Evolutionary conservation across 1,140 invertebrate species (phyloP).

Genomic region (Drosophila carrolli): DNA sequence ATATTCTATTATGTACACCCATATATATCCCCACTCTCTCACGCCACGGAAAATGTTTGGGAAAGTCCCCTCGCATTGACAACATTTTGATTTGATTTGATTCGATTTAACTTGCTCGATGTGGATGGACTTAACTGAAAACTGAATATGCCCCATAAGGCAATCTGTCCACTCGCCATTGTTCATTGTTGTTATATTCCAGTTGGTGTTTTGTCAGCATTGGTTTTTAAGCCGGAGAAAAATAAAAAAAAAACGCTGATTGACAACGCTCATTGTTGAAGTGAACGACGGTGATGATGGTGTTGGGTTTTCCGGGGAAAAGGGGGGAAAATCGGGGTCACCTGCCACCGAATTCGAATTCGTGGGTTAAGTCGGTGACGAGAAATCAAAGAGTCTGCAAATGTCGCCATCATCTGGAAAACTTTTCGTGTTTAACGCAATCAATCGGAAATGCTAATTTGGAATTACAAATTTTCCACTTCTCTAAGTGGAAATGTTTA

Average conservation of each 20-base stretch:
- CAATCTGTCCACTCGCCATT: constrained; percentile 58
- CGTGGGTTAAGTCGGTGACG: constrained; percentile 27
- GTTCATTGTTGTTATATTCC: constrained; percentile 35
- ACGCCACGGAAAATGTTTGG: constrained; percentile 9
- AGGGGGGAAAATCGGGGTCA: constrained; percentile 1
- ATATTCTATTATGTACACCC: constrained; percentile 19
- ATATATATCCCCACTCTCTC: constrained; percentile 5
- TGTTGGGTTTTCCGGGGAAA: constrained; percentile 13
- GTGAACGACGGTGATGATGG: constrained; percentile 3
- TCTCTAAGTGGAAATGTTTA: neutral
- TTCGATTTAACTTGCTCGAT: constrained; percentile 21
- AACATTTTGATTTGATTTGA: constrained; percentile 60
- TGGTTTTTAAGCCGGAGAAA: constrained; percentile 25
- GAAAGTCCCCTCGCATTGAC: constrained; percentile 42
- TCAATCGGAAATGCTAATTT: constrained; percentile 20
- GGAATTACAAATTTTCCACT: neutral
- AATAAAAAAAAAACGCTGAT: constrained; percentile 37
- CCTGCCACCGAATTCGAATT: constrained; percentile 39
- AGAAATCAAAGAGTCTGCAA: constrained; percentile 4
- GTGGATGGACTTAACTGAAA: constrained; percentile 29
- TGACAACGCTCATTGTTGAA: constrained; percentile 44
- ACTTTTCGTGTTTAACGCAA: constrained; percentile 22
- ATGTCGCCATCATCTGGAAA: constrained; percentile 15
- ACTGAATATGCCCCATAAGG: constrained; percentile 37
- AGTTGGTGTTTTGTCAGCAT: constrained; percentile 55